Evolutionary conservation across 1,140 invertebrate genomes (phyloP).

Genomic region (Halictus rubicundus): DNA sequence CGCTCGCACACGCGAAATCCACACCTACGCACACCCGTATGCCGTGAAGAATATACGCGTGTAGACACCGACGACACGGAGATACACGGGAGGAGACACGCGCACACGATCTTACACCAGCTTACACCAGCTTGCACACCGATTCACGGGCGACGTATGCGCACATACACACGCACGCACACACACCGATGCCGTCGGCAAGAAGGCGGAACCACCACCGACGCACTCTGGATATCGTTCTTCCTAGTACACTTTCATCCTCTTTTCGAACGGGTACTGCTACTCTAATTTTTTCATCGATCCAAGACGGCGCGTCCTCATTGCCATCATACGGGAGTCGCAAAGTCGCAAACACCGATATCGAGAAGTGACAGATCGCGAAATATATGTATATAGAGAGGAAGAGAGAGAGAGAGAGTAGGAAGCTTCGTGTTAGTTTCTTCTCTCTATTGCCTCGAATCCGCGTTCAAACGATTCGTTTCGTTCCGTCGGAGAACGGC

Average conservation of each 20-base stretch:
- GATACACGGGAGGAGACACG: too few species aligned
- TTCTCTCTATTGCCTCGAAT: not conserved
- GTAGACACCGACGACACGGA: not conserved
- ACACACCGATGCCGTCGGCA: not conserved
- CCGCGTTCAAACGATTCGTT: not conserved
- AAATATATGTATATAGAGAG: too few species aligned
- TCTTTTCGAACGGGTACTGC: not conserved
- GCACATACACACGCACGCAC: not conserved
- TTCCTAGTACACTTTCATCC: constrained; percentile 32
- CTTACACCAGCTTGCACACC: not conserved
- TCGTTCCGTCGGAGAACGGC: not conserved
- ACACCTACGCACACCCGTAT: not conserved
- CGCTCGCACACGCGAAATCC: not conserved
- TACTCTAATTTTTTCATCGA: constrained; percentile 38
- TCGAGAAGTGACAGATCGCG: not conserved
- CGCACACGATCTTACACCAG: not conserved
- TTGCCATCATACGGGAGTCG: not conserved
- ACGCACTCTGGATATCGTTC: constrained; percentile 5
- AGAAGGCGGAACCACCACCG: constrained; percentile 4
- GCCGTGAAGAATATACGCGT: not conserved
- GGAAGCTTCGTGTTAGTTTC: not conserved
- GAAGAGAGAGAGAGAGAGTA: too few species aligned
- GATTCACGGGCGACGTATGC: not conserved
- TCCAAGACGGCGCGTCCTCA: constrained; percentile 42
- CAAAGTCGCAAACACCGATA: not conserved